Conservation (phyloP, 23 tunicate genomes). For the Halocynthia roretzi region DNA sequence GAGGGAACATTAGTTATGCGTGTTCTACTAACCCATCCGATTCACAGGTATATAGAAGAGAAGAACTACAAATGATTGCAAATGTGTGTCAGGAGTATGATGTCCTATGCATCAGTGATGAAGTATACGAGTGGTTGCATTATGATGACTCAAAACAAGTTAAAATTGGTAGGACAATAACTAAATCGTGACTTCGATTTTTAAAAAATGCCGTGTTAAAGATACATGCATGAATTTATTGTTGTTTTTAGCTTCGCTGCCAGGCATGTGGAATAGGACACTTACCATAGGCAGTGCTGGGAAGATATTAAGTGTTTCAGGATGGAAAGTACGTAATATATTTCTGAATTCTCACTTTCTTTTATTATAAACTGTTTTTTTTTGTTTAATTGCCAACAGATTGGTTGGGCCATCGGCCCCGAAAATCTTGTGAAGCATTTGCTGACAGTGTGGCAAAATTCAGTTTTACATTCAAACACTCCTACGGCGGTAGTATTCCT, state of each 20-base stretch:
- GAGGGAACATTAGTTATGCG: too few species aligned
- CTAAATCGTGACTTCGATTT: too few species aligned
- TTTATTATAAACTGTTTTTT: background rate
- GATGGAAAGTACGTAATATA: constrained; percentile 82
- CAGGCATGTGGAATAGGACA: constrained; percentile 94
- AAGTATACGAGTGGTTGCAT: constrained; percentile 88
- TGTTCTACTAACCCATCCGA: too few species aligned
- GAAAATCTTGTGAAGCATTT: constrained; percentile 42
- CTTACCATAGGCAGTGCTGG: constrained; percentile 97
- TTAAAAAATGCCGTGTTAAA: too few species aligned
- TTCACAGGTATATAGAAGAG: constrained; percentile 44
- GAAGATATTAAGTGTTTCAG: constrained; percentile 94
- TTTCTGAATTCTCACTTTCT: background rate
- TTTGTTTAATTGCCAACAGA: constrained; percentile 10
- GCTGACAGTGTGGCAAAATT: constrained; percentile 85
- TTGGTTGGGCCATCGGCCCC: constrained; percentile 85
- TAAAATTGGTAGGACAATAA: constrained; percentile 24
- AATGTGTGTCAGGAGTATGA: constrained; percentile 71
- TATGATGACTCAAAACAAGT: constrained; percentile 65
- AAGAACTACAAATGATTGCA: constrained; percentile 63
- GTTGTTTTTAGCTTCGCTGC: constrained; percentile 40
- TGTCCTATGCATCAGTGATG: constrained; percentile 90
- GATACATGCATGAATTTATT: too few species aligned
- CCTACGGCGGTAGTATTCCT: constrained; percentile 32
- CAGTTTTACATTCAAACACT: constrained; percentile 69